Evolutionary conservation across 2,888 invertebrate genomes (phyloP).

Genomic region (Plebejus argus): DNA sequence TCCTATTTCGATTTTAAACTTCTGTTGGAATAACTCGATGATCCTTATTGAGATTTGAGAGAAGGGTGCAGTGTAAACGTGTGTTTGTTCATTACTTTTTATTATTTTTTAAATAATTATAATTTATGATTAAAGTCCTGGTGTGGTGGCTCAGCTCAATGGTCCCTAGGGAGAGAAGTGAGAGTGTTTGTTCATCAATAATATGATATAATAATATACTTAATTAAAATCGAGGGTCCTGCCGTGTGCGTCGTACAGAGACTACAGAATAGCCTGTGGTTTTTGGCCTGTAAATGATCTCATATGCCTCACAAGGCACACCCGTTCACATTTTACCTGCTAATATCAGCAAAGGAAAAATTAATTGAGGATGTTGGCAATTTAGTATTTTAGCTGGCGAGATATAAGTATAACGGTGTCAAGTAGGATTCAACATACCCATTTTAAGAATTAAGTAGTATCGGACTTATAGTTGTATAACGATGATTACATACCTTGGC

Average conservation of each 20-base stretch:
- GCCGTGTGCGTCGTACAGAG: not conserved
- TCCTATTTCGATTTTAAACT: not conserved
- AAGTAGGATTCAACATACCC: not conserved
- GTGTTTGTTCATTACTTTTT: no score
- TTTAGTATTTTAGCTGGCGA: conserved; percentile 6
- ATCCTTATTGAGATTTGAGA: no score
- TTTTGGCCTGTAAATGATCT: conserved; percentile 18
- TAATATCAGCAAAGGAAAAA: conserved; percentile 24
- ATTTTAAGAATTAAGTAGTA: no score
- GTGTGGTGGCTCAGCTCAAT: no score
- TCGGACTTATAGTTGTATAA: no score
- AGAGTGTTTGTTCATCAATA: not conserved
- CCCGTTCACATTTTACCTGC: conserved; percentile 3
- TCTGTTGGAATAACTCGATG: no score
- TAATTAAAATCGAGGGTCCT: no score
- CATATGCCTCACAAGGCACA: not conserved
- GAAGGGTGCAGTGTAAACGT: no score
- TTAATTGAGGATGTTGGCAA: conserved; percentile 15
- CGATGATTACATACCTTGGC: no score
- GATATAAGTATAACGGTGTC: conserved; percentile 5
- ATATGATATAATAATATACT: no score
- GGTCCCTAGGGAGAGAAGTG: not conserved
- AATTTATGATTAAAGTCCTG: no score
- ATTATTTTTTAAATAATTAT: no score
- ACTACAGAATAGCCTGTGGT: not conserved